Evolutionary conservation across 2,888 invertebrate species (phyloP), one percentile per base, ranked within the genome.

Genomic region (Amiota mariae): DNA sequence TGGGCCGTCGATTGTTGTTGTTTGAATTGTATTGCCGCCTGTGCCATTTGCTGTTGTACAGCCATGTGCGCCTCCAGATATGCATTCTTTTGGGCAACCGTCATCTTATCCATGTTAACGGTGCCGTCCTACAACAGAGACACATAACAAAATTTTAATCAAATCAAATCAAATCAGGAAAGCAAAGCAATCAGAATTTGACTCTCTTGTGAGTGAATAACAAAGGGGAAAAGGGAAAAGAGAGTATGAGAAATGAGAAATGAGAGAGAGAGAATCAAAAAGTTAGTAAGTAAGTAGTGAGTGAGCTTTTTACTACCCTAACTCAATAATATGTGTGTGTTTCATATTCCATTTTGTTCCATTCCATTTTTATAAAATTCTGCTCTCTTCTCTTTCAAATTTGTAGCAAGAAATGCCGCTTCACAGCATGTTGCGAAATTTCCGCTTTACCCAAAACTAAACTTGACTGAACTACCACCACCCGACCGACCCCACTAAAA

Each of bases 101-200:
- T 93, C 94, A 94, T 94, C 89, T 94, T 94, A 85, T 94, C 94
- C 92, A 94, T 94, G 85, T 94, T 94, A 79, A 93, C 93, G 77
- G 93, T 93, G 79, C 92, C 93, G 89, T 92, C 92, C 94, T 94
- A 83, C 61, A 75, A 75, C 71, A 12, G 12, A 46, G 24, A 13
- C 6, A 10, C 11, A 61, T 57, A 64, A 54, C 11, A 49, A 1
- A 67, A 9, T 2, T 24, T 24, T 2, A 63, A 49, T 11, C 49
- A 68, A 71, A n/a, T n/a, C 3, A 24, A 59, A 46, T n/a, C 51
- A 68, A 9, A 15, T 57, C 11, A 70, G 4, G 57, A 63, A 66
- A 71, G 11, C 36, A 63, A 47, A 13, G 12, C 24, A 67, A n/a
- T 18, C 1, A 36, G 46, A 12, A n/a, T 24, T 11, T 1, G 18